A percentile compares a stretch with the other conserved stretches of the same genome.
Evolutionary conservation across 2,888 invertebrate species (phyloP).

Genomic region (Pollenia labialis): DNA sequence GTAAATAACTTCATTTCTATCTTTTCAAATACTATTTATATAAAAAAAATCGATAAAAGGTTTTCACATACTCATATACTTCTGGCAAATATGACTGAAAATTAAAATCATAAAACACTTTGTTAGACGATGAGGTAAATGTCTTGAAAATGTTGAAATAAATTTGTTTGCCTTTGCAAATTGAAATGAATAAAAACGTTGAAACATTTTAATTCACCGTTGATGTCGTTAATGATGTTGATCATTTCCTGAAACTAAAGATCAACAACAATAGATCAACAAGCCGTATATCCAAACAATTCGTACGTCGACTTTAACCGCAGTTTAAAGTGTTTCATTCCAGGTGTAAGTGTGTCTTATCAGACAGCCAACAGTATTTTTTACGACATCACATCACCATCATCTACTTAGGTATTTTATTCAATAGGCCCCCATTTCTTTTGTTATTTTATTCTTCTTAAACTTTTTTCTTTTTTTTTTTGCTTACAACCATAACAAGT

Average conservation of each 20-base stretch:
- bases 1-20: no score
- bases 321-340: conserved; percentile 28
- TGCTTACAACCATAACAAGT: conserved; percentile 28
- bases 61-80: no score
- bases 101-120: neutral
- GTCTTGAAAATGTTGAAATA: conserved; percentile 11
- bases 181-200: conserved; percentile 37
- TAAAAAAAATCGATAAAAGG: no score
- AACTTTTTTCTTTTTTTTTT: conserved; percentile 29
- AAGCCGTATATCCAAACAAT: neutral
- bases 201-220: conserved; percentile 56
- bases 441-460: conserved; percentile 12
- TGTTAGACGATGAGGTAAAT: neutral
- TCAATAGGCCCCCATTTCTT: conserved; percentile 4
- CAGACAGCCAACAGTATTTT: conserved; percentile 8
- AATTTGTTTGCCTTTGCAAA: conserved; percentile 22
- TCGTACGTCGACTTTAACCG: conserved; percentile 7
- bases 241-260: conserved; percentile 65
- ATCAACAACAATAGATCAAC: conserved; percentile 49
- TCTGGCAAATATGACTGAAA: neutral
- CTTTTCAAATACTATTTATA: no score
- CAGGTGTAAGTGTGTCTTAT: conserved; percentile 32
- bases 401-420: conserved; percentile 1
- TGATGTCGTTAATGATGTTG: conserved; percentile 40
- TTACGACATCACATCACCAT: conserved; percentile 6